A percentile compares a stretch with the other conserved stretches of the same genome.
Conservation (phyloP, 2,797 vertebrate genomes). For the Ciconia nigra region DNA sequence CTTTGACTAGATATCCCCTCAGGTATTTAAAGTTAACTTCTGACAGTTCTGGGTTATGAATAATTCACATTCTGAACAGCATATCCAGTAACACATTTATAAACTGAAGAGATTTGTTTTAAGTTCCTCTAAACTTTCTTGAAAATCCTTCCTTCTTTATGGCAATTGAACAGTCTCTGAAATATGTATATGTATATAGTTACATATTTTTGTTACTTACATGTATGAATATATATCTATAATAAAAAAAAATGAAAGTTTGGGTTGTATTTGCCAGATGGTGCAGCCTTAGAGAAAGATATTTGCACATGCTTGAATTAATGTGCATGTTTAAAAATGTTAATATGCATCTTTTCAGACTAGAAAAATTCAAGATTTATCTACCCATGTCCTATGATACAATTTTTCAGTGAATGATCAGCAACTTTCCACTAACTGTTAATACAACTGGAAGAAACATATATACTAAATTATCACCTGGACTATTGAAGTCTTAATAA, state of each 20-base stretch:
- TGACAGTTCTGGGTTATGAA: not conserved
- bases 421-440: not conserved
- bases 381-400: not conserved
- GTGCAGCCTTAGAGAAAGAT: not conserved
- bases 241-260: not conserved
- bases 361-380: not conserved
- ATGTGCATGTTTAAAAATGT: not conserved
- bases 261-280: not conserved
- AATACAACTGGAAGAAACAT: not conserved
- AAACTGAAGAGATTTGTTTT: slow-evolving; percentile 13
- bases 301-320: not conserved
- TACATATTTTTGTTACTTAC: not conserved
- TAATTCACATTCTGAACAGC: slow-evolving; percentile 42
- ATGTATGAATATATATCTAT: not conserved
- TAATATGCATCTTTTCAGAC: not conserved
- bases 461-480: not conserved
- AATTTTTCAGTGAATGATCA: not conserved
- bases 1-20: not conserved
- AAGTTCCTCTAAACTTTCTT: not conserved
- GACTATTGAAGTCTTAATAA: not conserved
- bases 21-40: slow-evolving; percentile 20
- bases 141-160: not conserved
- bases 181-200: not conserved
- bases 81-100: slow-evolving; percentile 25
- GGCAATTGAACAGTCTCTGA: not conserved